phyloP scores from a whole-genome alignment of 2,888 invertebrate genomes.

The Hyposoter dolosus region DNA sequence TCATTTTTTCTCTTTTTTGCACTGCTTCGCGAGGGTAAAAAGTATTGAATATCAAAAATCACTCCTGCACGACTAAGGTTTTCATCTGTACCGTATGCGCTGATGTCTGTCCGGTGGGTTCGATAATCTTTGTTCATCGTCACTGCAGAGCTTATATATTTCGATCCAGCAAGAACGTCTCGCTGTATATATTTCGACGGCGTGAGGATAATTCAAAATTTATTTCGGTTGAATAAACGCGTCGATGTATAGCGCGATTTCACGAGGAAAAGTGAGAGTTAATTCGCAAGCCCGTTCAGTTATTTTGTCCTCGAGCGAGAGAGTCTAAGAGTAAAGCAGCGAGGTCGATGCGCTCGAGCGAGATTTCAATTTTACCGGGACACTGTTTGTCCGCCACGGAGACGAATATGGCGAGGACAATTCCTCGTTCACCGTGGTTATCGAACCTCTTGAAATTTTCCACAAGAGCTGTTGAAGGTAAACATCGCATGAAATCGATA shows the following conservation, averaged over 20 bases:
- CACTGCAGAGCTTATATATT: slow-evolving; percentile 11
- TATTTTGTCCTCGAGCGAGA: slow-evolving; percentile 40
- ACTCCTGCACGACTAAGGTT: not conserved
- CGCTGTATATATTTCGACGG: not conserved
- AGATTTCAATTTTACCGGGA: slow-evolving; percentile 64
- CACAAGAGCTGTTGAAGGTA: slow-evolving; percentile 22
- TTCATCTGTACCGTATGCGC: not conserved
- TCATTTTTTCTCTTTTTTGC: not conserved
- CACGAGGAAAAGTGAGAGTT: slow-evolving; percentile 20
- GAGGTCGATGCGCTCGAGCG: slow-evolving; percentile 50
- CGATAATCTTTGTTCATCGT: slow-evolving; percentile 34
- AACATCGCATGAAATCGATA: slow-evolving; percentile 46
- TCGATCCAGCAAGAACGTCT: not conserved
- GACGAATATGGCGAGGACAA: slow-evolving; percentile 39
- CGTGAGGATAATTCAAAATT: not conserved
- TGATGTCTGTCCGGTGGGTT: slow-evolving; percentile 14
- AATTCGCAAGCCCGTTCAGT: slow-evolving; percentile 39
- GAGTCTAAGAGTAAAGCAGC: slow-evolving; percentile 40
- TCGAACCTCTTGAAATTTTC: slow-evolving; percentile 47
- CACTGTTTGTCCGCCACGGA: slow-evolving; percentile 55
- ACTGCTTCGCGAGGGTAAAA: not conserved
- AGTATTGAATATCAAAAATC: not conserved
- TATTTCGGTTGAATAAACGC: not conserved
- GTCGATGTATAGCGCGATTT: slow-evolving; percentile 49
- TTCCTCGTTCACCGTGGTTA: slow-evolving; percentile 21